Percentiles rank a stretch among this genome's conserved stretches.
Evolutionary conservation across 2,113 vertebrate genomes (phyloP).

Genomic region (Aptenodytes patagonicus): DNA sequence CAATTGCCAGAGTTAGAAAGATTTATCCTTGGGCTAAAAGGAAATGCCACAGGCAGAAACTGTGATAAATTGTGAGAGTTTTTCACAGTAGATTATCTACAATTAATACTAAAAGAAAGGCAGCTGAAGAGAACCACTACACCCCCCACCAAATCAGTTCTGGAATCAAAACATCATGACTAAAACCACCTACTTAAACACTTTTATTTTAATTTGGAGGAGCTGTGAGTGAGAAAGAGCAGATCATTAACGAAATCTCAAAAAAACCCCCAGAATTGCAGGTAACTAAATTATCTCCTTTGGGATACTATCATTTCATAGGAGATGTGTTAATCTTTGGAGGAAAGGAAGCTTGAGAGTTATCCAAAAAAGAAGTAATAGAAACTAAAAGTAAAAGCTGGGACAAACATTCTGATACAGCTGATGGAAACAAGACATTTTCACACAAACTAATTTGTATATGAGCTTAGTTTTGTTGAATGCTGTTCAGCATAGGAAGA

Average conservation of each 20-base stretch:
- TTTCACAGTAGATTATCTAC: conserved; percentile 32
- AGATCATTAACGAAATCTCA: neutral
- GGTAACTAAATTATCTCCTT: conserved; percentile 10
- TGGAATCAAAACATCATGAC: neutral
- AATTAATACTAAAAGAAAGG: conserved; percentile 20
- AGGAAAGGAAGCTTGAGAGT: neutral
- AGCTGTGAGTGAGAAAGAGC: neutral
- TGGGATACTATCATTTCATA: neutral
- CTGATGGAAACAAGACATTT: neutral
- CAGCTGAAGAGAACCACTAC: neutral
- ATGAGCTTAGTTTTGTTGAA: neutral
- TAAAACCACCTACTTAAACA: neutral
- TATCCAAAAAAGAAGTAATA: neutral
- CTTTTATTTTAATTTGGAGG: neutral
- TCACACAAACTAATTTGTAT: neutral
- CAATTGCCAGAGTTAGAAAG: conserved; percentile 46
- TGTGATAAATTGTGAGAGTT: conserved; percentile 21
- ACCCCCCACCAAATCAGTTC: neutral
- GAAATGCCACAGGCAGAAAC: conserved; percentile 51
- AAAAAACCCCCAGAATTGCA: neutral
- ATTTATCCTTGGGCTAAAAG: conserved; percentile 50
- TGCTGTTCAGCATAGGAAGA: neutral
- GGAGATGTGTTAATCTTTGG: neutral
- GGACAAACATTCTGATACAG: neutral
- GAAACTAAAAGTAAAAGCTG: neutral